Base-by-base conservation (phyloP, 2,888 invertebrate species). In the Amaurobius ferox region DNA sequence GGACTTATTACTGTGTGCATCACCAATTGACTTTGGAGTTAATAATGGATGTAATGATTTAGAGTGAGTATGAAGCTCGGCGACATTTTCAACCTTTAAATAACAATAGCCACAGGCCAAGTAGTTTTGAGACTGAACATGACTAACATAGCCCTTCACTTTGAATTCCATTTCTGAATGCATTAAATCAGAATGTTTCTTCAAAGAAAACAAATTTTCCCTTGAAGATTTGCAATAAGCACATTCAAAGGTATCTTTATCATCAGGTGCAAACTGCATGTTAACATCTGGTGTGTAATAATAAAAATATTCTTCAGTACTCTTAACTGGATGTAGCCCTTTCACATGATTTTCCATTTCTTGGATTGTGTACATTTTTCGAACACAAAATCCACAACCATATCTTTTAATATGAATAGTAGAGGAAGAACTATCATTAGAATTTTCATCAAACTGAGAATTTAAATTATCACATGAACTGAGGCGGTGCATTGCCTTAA, bases 151-250 rank as follows among this genome's bases (percentile, higher is more conserved):
- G 1, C 86, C 79, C 32, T 62, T 71, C 0, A 86, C 79, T 55
- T 66, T 74, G 39, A 86, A 86, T 1, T 32, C 64, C 35, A 68
- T 78, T 28, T 70, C 74, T 0, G 86, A 68, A 28, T 86, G 86
- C 70, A 86, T 76, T 13, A 78, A 23, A n/a, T 76, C 68, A 16
- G 66, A 68, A 39, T 86, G 86, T 1, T 71, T 86, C 28, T 76
- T 74, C 13, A 86, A 26, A 0, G 72, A 13, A 55, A 26, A 28
- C 5, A 86, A 55, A 26, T 62, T 86, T 48, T 76, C 79, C 28
- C 73, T 48, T 16, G 67, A 62, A 23, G 55, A 55, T 32, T 86
- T 86, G 40, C 86, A 86, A 48, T 86, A 86, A 23, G 76, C 73
- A 48, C 86, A 86, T 55, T 86, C 86, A 64, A 64, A 86, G 7